A percentile compares a stretch with the other conserved stretches of the same genome.
Conservation (phyloP, 2,888 invertebrate species). For the Drosophila basisetae region DNA sequence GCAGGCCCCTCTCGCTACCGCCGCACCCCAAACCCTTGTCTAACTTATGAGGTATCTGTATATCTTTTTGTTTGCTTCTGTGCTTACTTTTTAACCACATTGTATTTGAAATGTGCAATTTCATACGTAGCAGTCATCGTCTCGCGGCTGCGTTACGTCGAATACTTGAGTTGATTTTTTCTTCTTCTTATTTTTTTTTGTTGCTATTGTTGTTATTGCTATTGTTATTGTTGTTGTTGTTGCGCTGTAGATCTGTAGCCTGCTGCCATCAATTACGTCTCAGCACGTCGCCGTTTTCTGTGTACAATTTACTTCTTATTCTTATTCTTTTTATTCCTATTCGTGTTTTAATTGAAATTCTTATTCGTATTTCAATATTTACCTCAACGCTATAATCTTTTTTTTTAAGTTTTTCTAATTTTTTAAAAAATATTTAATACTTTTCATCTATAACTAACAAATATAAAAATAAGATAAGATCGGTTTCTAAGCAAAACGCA, state of each 20-base stretch:
- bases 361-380: conserved; percentile 8
- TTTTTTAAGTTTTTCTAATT: not conserved
- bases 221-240: conserved; percentile 28
- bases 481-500: not conserved
- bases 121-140: conserved; percentile 54
- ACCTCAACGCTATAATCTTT: conserved; percentile 37
- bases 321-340: conserved; percentile 1
- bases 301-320: conserved; percentile 17
- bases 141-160: conserved; percentile 38
- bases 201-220: conserved; percentile 20
- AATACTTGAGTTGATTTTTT: conserved; percentile 35
- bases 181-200: conserved; percentile 8
- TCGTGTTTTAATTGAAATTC: conserved; percentile 14
- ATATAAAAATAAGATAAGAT: not conserved
- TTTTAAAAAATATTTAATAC: not conserved
- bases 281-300: conserved; percentile 29
- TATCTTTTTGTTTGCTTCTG: conserved; percentile 61
- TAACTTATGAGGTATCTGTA: conserved; percentile 18
- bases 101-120: conserved; percentile 82
- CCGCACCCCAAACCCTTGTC: not conserved
- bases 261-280: conserved; percentile 71
- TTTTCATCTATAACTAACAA: not conserved
- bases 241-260: conserved; percentile 59
- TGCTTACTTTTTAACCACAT: conserved; percentile 78
- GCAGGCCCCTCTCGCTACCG: conserved; percentile 18